Evolutionary conservation across 2,113 vertebrate genomes (phyloP).

Genomic region (Takifugu bimaculatus): DNA sequence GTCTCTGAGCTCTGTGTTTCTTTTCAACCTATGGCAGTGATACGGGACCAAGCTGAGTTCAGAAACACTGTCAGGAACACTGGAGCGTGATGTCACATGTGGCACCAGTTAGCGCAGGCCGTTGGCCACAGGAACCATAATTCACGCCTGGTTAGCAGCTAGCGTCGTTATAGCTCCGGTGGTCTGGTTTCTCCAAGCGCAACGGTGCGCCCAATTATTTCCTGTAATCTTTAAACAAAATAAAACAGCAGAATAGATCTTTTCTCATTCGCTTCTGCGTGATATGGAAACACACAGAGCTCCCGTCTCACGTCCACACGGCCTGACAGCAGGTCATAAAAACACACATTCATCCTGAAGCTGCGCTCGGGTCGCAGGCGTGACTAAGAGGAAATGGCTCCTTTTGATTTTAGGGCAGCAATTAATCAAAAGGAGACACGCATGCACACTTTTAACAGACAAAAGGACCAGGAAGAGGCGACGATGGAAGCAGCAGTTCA

Average conservation of each 20-base stretch:
- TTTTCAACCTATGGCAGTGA: slow-evolving; percentile 29
- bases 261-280: neutral
- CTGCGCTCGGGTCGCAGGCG: slow-evolving; percentile 40
- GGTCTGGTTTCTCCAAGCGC: slow-evolving; percentile 27
- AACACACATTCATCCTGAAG: slow-evolving; percentile 68
- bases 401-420: slow-evolving; percentile 53
- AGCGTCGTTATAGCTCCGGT: slow-evolving; percentile 4
- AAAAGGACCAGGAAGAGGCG: slow-evolving; percentile 45
- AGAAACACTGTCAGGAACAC: slow-evolving; percentile 25
- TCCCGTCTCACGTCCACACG: slow-evolving; percentile 1
- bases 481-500: slow-evolving; percentile 37
- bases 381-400: slow-evolving; percentile 64
- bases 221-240: slow-evolving; percentile 12
- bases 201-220: slow-evolving; percentile 13
- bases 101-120: slow-evolving; percentile 13
- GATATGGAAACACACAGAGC: slow-evolving; percentile 2
- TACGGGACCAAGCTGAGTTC: slow-evolving; percentile 25
- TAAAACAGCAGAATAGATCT: slow-evolving; percentile 18
- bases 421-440: slow-evolving; percentile 52
- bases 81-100: neutral
- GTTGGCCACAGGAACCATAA: neutral
- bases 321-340: slow-evolving; percentile 63
- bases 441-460: slow-evolving; percentile 5
- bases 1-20: slow-evolving; percentile 26
- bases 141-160: slow-evolving; percentile 18